phyloP scores from a whole-genome alignment of 92 coral and sea anemone species.

The Epizoanthus fatuus region DNA sequence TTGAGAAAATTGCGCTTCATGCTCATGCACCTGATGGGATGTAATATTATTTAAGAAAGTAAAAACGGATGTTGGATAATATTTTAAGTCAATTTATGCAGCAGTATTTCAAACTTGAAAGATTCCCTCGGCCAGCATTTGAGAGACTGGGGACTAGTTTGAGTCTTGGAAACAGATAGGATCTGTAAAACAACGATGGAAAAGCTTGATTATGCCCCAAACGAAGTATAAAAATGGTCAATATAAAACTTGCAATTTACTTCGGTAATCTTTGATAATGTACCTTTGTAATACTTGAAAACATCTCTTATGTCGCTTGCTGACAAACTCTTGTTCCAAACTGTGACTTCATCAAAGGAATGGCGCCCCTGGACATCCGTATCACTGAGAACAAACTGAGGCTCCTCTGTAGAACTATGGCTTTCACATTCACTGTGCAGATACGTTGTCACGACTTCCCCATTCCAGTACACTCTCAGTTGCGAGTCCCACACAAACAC shows the following conservation, averaged over 20 bases:
- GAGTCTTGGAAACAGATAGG: too few relatives aligned
- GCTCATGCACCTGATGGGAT: too few relatives aligned
- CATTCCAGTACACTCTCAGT: neutral
- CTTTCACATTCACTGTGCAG: neutral
- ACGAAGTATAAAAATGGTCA: neutral
- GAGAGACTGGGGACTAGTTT: too few relatives aligned
- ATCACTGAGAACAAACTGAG: conserved; percentile 10
- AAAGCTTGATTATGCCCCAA: too few relatives aligned
- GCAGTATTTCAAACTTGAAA: too few relatives aligned
- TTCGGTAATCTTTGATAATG: neutral
- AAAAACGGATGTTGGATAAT: too few relatives aligned
- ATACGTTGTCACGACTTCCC: neutral
- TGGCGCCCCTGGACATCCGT: neutral
- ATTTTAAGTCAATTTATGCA: too few relatives aligned
- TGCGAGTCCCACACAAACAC: neutral
- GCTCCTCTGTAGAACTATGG: neutral
- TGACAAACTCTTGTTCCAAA: conserved; percentile 15
- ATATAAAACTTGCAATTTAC: neutral
- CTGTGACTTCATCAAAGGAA: conserved; percentile 5
- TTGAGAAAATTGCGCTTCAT: too few relatives aligned
- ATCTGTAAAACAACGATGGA: too few relatives aligned
- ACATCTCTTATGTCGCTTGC: neutral
- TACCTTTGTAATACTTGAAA: conserved; percentile 10
- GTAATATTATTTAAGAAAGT: too few relatives aligned
- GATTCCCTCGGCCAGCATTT: too few relatives aligned